Evolutionary conservation across 1,140 invertebrate species (phyloP).

Genomic region (Drosophila kurseongensis): DNA sequence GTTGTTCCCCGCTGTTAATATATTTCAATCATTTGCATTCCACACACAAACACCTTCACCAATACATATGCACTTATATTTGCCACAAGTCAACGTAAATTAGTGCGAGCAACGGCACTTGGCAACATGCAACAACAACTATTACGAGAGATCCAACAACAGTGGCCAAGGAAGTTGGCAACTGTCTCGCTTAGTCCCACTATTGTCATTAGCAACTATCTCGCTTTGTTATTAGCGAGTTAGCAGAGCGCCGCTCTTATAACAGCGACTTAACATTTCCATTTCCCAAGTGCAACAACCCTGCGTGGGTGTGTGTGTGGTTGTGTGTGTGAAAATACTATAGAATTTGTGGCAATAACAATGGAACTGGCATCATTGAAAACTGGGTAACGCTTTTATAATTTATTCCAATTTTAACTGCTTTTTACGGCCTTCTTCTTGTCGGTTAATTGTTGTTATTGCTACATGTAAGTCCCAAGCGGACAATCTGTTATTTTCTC

Average conservation of each 20-base stretch:
- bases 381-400: constrained; percentile 78
- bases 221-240: constrained; percentile 47
- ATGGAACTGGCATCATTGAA: constrained; percentile 49
- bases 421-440: constrained; percentile 61
- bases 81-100: constrained; percentile 63
- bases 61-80: constrained; percentile 29
- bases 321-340: constrained; percentile 33
- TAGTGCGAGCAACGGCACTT: constrained; percentile 72
- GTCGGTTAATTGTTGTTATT: constrained; percentile 34
- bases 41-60: constrained; percentile 28
- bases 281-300: constrained; percentile 61
- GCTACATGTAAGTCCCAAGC: constrained; percentile 27
- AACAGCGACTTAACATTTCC: constrained; percentile 51
- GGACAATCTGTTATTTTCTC: constrained; percentile 41
- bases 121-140: constrained; percentile 50
- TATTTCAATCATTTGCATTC: constrained; percentile 71
- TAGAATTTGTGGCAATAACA: constrained; percentile 60
- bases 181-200: constrained; percentile 37
- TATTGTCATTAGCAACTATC: constrained; percentile 58
- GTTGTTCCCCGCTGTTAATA: constrained; percentile 7
- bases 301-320: constrained; percentile 18
- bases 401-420: constrained; percentile 56
- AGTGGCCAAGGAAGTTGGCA: constrained; percentile 44
- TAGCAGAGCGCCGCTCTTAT: constrained; percentile 34
- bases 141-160: constrained; percentile 7